phyloP scores from a whole-genome alignment of 2,888 invertebrate species.

The Scaptodrosophila latifasciaeformis region DNA sequence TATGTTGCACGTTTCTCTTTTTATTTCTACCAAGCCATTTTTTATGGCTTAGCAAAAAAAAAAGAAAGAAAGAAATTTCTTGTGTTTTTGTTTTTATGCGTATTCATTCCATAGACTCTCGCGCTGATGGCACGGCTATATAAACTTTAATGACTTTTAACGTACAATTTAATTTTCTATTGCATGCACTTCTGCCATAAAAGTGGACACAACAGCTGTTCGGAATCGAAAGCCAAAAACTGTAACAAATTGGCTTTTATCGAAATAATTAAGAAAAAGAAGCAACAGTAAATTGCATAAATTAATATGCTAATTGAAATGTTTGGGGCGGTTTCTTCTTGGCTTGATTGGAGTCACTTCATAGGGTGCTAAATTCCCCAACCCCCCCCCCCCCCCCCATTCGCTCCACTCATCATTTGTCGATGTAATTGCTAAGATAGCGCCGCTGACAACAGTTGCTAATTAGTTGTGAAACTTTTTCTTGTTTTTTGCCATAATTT shows the following conservation, averaged over 20 bases:
- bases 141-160: slow-evolving; percentile 2
- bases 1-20: too few species aligned
- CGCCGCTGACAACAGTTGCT: slow-evolving; percentile 31
- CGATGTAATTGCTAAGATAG: slow-evolving; percentile 33
- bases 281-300: slow-evolving; percentile 40
- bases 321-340: slow-evolving; percentile 8
- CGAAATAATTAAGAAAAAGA: slow-evolving; percentile 21
- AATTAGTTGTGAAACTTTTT: slow-evolving; percentile 42
- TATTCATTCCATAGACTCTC: neutral
- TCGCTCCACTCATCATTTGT: too few species aligned
- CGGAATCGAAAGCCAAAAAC: neutral
- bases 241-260: slow-evolving; percentile 5
- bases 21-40: too few species aligned
- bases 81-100: neutral
- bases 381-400: too few species aligned
- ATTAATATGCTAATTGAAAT: slow-evolving; percentile 43
- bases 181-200: slow-evolving; percentile 21
- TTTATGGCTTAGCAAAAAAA: too few species aligned
- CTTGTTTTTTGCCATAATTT: slow-evolving; percentile 13
- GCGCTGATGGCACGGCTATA: neutral
- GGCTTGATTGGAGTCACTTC: too few species aligned
- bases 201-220: slow-evolving; percentile 12
- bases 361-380: too few species aligned
- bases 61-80: too few species aligned
- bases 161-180: slow-evolving; percentile 21